These are phyloP conservation scores for Xestoiulus laeticollis DNA, from an alignment of 2,888 invertebrate genomes.

Conservation along the genomic window DNA sequence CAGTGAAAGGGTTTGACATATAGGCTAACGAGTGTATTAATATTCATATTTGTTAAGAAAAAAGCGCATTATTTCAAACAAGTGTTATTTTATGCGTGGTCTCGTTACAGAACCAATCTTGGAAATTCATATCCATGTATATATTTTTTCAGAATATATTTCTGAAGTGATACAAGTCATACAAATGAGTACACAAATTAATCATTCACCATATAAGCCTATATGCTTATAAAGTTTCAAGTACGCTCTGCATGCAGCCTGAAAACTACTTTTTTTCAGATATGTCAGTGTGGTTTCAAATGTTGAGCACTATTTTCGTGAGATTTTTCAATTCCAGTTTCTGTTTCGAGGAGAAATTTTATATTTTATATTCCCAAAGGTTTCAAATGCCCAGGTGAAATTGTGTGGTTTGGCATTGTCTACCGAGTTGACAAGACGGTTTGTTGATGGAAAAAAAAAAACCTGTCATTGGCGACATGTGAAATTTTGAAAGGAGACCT, in stretches of 20 bases:
- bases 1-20: too few species aligned
- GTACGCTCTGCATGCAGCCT: constrained; percentile 1
- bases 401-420: constrained; percentile 41
- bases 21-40: neutral
- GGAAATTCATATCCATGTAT: neutral
- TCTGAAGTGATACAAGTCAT: neutral
- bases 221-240: neutral
- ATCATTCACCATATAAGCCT: neutral
- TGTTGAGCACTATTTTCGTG: neutral
- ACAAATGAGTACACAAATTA: neutral
- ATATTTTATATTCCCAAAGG: constrained; percentile 35
- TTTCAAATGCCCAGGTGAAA: constrained; percentile 40
- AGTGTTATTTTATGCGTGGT: neutral
- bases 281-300: constrained; percentile 16
- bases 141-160: neutral
- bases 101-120: neutral
- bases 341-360: constrained; percentile 33
- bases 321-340: constrained; percentile 22
- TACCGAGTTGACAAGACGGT: constrained; percentile 38
- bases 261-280: neutral
- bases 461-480: constrained; percentile 41
- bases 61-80: neutral
- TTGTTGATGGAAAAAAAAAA: constrained; percentile 9
- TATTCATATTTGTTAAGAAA: neutral
- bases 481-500: constrained; percentile 34